phyloP scores from a whole-genome alignment of 2,888 invertebrate species.

The Tinea trinotella region DNA sequence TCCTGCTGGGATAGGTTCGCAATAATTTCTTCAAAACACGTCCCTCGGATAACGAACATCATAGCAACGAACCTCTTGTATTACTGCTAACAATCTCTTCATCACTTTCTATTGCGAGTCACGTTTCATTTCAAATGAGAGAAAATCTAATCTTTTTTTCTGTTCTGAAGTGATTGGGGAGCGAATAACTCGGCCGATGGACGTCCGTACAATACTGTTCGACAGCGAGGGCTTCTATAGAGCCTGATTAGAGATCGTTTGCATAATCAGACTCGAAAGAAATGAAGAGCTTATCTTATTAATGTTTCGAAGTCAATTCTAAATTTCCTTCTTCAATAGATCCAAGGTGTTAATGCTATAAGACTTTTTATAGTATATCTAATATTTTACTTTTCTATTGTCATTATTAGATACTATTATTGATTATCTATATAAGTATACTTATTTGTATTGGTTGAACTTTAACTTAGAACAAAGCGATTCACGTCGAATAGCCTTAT shows the following conservation, averaged over 20 bases:
- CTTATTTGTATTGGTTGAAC: neutral
- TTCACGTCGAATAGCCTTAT: neutral
- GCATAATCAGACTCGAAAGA: slow-evolving; percentile 41
- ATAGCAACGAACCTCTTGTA: slow-evolving; percentile 38
- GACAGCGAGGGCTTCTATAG: slow-evolving; percentile 39
- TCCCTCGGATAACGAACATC: slow-evolving; percentile 47
- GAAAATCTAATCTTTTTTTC: slow-evolving; percentile 59
- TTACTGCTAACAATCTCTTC: slow-evolving; percentile 42
- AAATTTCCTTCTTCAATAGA: slow-evolving; percentile 5
- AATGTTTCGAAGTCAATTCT: slow-evolving; percentile 3
- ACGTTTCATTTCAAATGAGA: slow-evolving; percentile 54
- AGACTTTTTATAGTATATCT: too few relatives aligned
- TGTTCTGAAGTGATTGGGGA: slow-evolving; percentile 45
- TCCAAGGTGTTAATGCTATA: too few relatives aligned
- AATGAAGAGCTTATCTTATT: slow-evolving; percentile 23
- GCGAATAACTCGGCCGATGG: slow-evolving; percentile 34
- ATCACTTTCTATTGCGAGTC: slow-evolving; percentile 48
- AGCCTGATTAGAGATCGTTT: slow-evolving; percentile 49
- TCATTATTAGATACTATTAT: too few relatives aligned
- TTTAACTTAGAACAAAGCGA: neutral
- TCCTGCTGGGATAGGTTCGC: slow-evolving; percentile 4
- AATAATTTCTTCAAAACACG: slow-evolving; percentile 47
- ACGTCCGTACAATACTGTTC: slow-evolving; percentile 41
- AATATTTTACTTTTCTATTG: too few relatives aligned
- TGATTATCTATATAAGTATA: too few relatives aligned